Conservation (phyloP, 2,113 vertebrate species). For the Megaptera novaeangliae region DNA sequence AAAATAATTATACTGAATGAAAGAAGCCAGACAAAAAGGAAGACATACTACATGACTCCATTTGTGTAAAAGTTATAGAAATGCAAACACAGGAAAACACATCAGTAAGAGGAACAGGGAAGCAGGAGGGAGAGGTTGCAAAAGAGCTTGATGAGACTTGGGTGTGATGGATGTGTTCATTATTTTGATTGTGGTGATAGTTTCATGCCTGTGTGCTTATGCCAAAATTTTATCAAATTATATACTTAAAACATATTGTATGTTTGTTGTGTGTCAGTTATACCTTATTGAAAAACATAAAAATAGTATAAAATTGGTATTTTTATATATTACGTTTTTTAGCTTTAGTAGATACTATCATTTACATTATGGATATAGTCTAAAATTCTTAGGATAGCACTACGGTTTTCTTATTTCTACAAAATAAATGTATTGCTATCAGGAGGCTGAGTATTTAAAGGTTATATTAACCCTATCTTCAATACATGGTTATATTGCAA, state of each 20-base stretch:
- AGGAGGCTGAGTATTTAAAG: neutral
- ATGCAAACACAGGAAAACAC: neutral
- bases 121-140: neutral
- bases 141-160: neutral
- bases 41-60: neutral
- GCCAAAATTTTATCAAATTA: neutral
- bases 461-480: neutral
- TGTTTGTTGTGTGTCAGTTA: neutral
- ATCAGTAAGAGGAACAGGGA: neutral
- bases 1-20: neutral
- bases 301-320: neutral
- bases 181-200: neutral
- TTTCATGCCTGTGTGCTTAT: neutral
- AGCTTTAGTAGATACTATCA: neutral
- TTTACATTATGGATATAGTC: neutral
- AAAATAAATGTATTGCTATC: neutral
- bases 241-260: neutral
- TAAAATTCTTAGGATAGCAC: neutral
- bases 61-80: neutral
- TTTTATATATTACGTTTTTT: neutral
- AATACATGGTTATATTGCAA: neutral
- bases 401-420: neutral
- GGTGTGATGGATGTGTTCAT: neutral
- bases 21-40: neutral
- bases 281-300: neutral